Evolutionary conservation across 2,888 invertebrate species (phyloP).

Genomic region (Chrysolina oricalcia): DNA sequence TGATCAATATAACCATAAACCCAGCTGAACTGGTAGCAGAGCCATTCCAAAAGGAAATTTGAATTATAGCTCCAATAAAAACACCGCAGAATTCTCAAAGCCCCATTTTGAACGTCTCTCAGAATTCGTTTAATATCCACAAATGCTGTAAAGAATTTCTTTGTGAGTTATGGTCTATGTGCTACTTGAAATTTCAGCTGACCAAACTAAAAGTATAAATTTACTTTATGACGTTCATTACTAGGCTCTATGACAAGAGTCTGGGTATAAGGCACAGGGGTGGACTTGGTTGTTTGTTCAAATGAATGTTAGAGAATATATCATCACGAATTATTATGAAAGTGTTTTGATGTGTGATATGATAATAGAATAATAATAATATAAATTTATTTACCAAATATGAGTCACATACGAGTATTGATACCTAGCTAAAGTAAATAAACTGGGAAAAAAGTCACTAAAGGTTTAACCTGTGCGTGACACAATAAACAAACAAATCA

Average conservation of each 20-base stretch:
- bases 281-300: slow-evolving; percentile 3
- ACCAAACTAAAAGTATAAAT: slow-evolving; percentile 50
- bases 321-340: too few relatives aligned
- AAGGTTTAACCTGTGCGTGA: too few relatives aligned
- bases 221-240: slow-evolving; percentile 50
- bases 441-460: too few relatives aligned
- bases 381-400: too few relatives aligned
- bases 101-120: slow-evolving; percentile 38
- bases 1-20: slow-evolving; percentile 44
- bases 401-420: too few relatives aligned
- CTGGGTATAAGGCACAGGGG: slow-evolving; percentile 32
- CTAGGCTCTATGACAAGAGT: slow-evolving; percentile 43
- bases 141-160: slow-evolving; percentile 43
- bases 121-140: slow-evolving; percentile 42
- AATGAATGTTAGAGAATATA: too few relatives aligned
- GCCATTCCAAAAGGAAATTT: slow-evolving; percentile 33
- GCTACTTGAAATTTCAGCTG: slow-evolving; percentile 53
- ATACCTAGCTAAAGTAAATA: too few relatives aligned
- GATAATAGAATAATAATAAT: too few relatives aligned
- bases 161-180: slow-evolving; percentile 46
- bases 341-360: too few relatives aligned
- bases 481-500: too few relatives aligned
- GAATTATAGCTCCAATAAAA: slow-evolving; percentile 49
- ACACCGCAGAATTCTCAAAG: slow-evolving; percentile 42
- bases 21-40: slow-evolving; percentile 40